Evolutionary conservation across 2,888 invertebrate genomes (phyloP).

Genomic region (Cabera pusaria): DNA sequence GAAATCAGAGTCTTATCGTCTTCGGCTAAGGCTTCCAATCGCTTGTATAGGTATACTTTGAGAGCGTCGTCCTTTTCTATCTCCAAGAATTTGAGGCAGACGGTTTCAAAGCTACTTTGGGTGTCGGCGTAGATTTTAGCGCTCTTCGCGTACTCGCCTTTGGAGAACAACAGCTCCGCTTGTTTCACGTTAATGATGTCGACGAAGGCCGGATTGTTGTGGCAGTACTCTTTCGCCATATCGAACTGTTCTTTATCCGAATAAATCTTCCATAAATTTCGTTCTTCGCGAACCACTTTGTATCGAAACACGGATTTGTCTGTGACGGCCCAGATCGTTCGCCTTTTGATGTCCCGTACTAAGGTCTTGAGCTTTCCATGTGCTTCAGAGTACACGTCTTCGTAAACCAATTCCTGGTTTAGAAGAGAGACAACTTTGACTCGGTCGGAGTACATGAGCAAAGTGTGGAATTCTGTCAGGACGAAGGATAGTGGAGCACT

Average conservation of each 20-base stretch:
- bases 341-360: slow-evolving; percentile 90
- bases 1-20: slow-evolving; percentile 95
- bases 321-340: slow-evolving; percentile 93
- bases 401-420: slow-evolving; percentile 93
- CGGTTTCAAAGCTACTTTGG: slow-evolving; percentile 95
- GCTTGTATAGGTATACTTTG: slow-evolving; percentile 93
- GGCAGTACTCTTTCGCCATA: slow-evolving; percentile 92
- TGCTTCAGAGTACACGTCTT: slow-evolving; percentile 91
- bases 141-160: slow-evolving; percentile 90
- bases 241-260: slow-evolving; percentile 93
- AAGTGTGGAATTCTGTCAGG: slow-evolving; percentile 94
- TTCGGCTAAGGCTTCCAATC: slow-evolving; percentile 88
- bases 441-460: slow-evolving; percentile 92
- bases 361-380: slow-evolving; percentile 92
- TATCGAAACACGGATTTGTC: slow-evolving; percentile 93
- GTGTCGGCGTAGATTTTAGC: slow-evolving; percentile 96
- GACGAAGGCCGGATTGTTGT: slow-evolving; percentile 90
- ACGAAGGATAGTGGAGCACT: slow-evolving; percentile 88
- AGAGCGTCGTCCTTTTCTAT: slow-evolving; percentile 92
- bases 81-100: slow-evolving; percentile 95
- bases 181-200: slow-evolving; percentile 94
- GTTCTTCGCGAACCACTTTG: slow-evolving; percentile 91
- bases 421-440: slow-evolving; percentile 93
- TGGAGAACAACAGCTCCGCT: slow-evolving; percentile 92
- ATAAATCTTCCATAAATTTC: slow-evolving; percentile 95